Percentiles rank a stretch among this genome's conserved stretches.
These are phyloP conservation scores for Melangyna quadrimaculata DNA, from an alignment of 2,888 invertebrate species.

Conservation along the genomic window DNA sequence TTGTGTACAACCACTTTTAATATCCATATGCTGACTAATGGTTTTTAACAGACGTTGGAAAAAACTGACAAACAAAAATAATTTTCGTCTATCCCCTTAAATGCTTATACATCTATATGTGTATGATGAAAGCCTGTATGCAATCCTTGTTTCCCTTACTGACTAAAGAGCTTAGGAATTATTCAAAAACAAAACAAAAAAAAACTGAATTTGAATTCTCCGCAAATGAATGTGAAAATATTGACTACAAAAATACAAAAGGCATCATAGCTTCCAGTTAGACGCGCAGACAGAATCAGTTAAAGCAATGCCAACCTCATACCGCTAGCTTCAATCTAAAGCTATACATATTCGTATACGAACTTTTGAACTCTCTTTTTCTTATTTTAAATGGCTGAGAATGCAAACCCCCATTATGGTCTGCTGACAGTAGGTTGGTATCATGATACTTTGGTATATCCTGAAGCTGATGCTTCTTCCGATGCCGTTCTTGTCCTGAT, in stretches of 20 bases:
- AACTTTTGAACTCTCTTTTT: conserved; percentile 6
- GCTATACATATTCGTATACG: not conserved
- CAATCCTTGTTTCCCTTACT: not conserved
- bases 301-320: conserved; percentile 4
- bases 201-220: not conserved
- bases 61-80: not conserved
- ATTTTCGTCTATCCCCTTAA: not conserved
- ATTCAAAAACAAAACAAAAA: not conserved
- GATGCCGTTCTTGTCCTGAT: not conserved
- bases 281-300: conserved; percentile 45
- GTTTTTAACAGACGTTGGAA: not conserved
- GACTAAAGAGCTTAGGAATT: not conserved
- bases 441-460: not conserved
- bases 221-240: conserved; percentile 51
- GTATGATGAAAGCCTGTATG: not conserved
- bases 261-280: conserved; percentile 32
- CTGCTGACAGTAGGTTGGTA: conserved; percentile 27
- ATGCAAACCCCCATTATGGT: conserved; percentile 56
- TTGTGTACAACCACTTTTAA: not conserved
- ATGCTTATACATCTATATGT: not conserved
- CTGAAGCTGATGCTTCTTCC: not conserved
- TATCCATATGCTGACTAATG: not conserved
- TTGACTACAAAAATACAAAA: conserved; percentile 51
- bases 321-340: not conserved
- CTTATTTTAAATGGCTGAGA: conserved; percentile 1